Conservation (phyloP, 2,797 vertebrate genomes). For the Spheniscus humboldti region DNA sequence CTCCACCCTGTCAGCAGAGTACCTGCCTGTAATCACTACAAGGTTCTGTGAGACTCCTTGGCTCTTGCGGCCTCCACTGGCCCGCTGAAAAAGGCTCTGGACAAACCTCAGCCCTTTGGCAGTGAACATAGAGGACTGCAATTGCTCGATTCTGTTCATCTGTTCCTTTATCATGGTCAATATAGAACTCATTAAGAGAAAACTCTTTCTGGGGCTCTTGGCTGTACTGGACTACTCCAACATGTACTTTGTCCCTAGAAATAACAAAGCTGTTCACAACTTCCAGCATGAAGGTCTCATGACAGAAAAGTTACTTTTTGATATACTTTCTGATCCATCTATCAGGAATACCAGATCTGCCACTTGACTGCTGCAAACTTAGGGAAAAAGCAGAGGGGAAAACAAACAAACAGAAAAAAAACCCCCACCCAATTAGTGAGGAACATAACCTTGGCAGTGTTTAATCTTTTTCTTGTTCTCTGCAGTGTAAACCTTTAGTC, state of each 20-base stretch:
- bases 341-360: conserved; percentile 83
- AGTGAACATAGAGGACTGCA: conserved; percentile 52
- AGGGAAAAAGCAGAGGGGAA: not conserved
- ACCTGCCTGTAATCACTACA: conserved; percentile 82
- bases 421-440: not conserved
- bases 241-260: conserved; percentile 56
- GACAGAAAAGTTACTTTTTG: conserved; percentile 35
- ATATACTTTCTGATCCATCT: conserved; percentile 80
- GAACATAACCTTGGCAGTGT: not conserved
- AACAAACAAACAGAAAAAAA: not conserved
- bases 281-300: conserved; percentile 75
- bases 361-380: conserved; percentile 75
- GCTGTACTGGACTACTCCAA: conserved; percentile 84
- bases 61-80: conserved; percentile 67
- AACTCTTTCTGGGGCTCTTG: conserved; percentile 68
- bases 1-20: conserved; percentile 70
- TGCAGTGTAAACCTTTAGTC: not conserved
- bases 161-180: conserved; percentile 21
- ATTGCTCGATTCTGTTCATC: conserved; percentile 63
- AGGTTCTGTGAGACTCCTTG: conserved; percentile 74
- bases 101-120: conserved; percentile 72
- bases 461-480: not conserved
- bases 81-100: conserved; percentile 70
- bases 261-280: conserved; percentile 73
- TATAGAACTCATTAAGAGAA: conserved; percentile 68